Evolutionary conservation across 1,140 invertebrate species (phyloP), one percentile per base, ranked within the genome.

Genomic region (Meloidogyne exigua): DNA sequence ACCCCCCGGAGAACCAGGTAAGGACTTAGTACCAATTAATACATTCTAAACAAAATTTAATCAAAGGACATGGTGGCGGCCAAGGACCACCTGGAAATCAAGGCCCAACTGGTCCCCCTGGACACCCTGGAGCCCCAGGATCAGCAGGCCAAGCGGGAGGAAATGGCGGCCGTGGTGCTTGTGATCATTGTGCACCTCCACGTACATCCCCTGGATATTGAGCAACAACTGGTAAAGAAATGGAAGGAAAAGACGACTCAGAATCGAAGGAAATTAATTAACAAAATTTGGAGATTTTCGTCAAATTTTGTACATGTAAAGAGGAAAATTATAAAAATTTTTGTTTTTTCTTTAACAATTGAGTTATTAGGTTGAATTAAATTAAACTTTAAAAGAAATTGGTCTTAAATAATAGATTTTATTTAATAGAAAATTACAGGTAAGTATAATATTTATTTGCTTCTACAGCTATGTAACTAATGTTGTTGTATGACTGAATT

Each of bases 121-220:
- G 76, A 12, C 23, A 76, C 10, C 72, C 72, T 18, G 74, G 74
- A 44, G 23, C 26, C 10, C 21, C 57, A 23, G 76, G 76, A 49
- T 28, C 21, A 23, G 76, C 72, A 15, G 76, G 76, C 15, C 28
- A 68, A 3, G 57, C 67, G 13, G 74, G 76, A 44, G 72, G 62
- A 4, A 25, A 12, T 18, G 71, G 71, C 23, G 39, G 26, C 0
- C 12, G 12, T 69, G 21, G 39, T n/a, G 39, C 25, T 18, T 25
- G 68, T 15, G 68, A 73, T 65, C 72, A 73, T 64, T 73, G 72
- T 32, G 57, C 72, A 32, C 72, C 72, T 13, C 72, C 72, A 32
- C 72, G 72, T 36, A 73, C 72, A 64, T 62, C 72, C 2, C 72
- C 72, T n/a, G 72, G 72, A 28, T 73, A 73, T 57, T 67, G 21